These are phyloP conservation scores for Nemoura dubitans DNA, from an alignment of 2,888 invertebrate genomes.

Conservation along the genomic window DNA sequence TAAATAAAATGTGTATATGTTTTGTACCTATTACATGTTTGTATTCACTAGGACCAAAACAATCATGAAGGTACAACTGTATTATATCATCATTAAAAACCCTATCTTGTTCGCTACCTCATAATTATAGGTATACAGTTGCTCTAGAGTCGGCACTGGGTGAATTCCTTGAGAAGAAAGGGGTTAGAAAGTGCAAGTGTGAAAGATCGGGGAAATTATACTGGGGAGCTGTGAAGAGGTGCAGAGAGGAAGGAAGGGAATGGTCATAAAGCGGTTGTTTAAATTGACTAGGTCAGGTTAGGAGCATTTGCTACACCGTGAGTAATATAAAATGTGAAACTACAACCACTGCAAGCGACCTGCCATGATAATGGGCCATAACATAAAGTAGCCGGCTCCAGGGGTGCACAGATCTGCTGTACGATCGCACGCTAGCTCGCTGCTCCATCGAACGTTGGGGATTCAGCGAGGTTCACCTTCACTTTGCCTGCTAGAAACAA, in stretches of 20 bases:
- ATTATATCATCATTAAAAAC: no score
- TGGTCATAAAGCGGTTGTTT: constrained; percentile 33
- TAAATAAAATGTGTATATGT: no score
- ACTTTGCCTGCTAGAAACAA: no score
- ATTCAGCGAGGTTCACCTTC: no score
- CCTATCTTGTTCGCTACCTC: no score
- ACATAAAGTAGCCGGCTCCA: constrained; percentile 42
- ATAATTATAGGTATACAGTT: background rate
- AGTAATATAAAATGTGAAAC: constrained; percentile 34
- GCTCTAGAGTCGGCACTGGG: background rate
- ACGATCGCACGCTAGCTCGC: no score
- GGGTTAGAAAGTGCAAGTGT: constrained; percentile 21
- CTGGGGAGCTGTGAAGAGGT: background rate
- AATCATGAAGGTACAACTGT: no score
- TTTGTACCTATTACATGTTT: no score
- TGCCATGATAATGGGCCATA: constrained; percentile 45
- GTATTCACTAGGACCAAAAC: no score
- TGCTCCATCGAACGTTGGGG: no score
- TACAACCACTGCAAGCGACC: constrained; percentile 7
- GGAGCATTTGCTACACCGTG: background rate
- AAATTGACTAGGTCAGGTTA: constrained; percentile 35
- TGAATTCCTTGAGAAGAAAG: background rate
- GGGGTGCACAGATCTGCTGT: constrained; percentile 36
- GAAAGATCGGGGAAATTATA: background rate
- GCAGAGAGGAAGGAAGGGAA: constrained; percentile 14